Evolutionary conservation across 2,888 invertebrate species (phyloP).

Genomic region (Lycophotia porphyrea): DNA sequence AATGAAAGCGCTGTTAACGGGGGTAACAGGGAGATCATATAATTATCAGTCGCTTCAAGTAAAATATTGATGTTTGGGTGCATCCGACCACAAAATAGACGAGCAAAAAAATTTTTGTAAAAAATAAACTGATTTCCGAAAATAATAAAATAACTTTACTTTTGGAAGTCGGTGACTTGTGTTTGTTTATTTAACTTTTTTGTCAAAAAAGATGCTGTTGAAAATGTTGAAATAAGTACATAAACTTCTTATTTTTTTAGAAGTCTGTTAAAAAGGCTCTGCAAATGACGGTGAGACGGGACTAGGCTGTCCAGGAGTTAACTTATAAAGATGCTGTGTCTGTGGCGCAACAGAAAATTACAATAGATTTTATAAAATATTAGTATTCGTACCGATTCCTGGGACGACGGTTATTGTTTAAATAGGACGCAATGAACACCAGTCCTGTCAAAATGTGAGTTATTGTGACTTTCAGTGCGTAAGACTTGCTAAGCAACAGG

Average conservation of each 20-base stretch:
- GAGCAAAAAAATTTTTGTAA: no score
- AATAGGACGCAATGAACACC: background rate
- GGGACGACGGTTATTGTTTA: background rate
- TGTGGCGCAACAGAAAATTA: background rate
- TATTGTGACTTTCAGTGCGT: background rate
- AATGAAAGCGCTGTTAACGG: background rate
- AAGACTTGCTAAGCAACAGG: conserved; percentile 5
- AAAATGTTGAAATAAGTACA: no score
- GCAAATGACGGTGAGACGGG: background rate
- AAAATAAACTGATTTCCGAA: no score
- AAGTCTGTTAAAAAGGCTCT: background rate
- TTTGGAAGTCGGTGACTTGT: no score
- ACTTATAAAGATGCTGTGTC: background rate
- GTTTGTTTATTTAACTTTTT: no score
- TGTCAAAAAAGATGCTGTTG: no score
- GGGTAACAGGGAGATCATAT: background rate
- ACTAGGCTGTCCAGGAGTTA: background rate
- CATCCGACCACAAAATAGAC: background rate
- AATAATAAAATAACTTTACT: no score
- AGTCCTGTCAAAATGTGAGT: background rate
- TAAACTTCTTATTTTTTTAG: no score
- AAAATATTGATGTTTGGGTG: background rate
- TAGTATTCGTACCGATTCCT: background rate
- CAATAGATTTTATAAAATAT: background rate
- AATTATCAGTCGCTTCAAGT: background rate